Evolutionary conservation across 1,140 invertebrate species (phyloP).

Genomic region (Sitobion miscanthi): DNA sequence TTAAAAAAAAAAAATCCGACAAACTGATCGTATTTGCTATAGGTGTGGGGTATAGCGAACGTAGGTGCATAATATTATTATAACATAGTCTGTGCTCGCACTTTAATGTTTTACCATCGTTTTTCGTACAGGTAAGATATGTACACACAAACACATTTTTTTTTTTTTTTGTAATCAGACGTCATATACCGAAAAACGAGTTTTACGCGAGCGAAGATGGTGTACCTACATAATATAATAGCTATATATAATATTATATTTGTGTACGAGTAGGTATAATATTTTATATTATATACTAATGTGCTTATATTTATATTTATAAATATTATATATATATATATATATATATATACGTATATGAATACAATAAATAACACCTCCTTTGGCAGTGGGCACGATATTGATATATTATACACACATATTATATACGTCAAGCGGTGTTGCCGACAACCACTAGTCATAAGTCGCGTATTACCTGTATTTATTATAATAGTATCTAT

Average conservation of each 20-base stretch:
- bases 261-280: neutral
- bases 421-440: neutral
- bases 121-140: neutral
- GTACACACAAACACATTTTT: neutral
- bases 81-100: neutral
- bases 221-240: neutral
- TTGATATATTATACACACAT: neutral
- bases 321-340: neutral
- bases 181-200: neutral
- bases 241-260: neutral
- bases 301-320: neutral
- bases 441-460: neutral
- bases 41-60: neutral
- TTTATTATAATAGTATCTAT: neutral
- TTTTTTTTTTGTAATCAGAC: neutral
- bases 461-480: neutral
- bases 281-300: neutral
- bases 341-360: neutral
- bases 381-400: neutral
- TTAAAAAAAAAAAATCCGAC: neutral
- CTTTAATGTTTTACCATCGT: neutral
- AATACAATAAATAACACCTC: slow-evolving; percentile 17
- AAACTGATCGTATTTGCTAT: neutral
- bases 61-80: neutral
- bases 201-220: neutral